Percentiles rank a stretch among this genome's conserved stretches.
phyloP scores from a whole-genome alignment of 2,888 invertebrate species.

The Baronia brevicornis region DNA sequence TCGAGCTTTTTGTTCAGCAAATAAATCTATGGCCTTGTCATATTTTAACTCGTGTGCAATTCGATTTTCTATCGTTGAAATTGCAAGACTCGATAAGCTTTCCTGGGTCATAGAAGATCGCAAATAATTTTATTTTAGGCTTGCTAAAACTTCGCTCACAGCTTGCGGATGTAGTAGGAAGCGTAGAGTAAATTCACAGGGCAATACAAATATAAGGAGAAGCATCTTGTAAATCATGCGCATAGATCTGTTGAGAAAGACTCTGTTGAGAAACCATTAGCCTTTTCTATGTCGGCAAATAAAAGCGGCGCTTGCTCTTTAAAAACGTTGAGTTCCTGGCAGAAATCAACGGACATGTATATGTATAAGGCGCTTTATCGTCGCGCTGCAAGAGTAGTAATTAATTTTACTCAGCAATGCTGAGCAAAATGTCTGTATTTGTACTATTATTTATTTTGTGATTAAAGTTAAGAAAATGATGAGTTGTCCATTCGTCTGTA shows the following conservation, averaged over 20 bases:
- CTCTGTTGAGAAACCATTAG: no score
- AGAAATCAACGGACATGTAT: no score
- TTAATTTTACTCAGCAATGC: no score
- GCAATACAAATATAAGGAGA: slow-evolving; percentile 17
- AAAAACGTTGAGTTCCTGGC: no score
- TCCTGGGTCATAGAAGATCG: slow-evolving; percentile 19
- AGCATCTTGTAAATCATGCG: slow-evolving; percentile 20
- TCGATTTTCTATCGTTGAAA: slow-evolving; percentile 23
- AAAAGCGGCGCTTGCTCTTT: no score
- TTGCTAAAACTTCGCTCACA: slow-evolving; percentile 27
- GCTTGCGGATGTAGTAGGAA: slow-evolving; percentile 23
- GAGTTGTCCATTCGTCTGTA: no score
- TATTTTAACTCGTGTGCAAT: slow-evolving; percentile 20
- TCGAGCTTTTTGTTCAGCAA: slow-evolving; percentile 20
- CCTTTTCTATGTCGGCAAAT: no score
- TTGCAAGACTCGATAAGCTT: slow-evolving; percentile 22
- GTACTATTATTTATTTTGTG: no score
- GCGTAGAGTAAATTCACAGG: slow-evolving; percentile 21
- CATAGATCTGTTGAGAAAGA: slow-evolving; percentile 18
- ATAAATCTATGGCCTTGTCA: slow-evolving; percentile 19
- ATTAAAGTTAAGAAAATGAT: no score
- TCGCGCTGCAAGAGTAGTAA: no score
- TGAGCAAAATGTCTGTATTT: no score
- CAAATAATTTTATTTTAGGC: slow-evolving; percentile 19
- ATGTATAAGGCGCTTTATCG: no score